These are phyloP conservation scores for Leucania comma DNA, from an alignment of 2,888 invertebrate species.

Conservation along the genomic window DNA sequence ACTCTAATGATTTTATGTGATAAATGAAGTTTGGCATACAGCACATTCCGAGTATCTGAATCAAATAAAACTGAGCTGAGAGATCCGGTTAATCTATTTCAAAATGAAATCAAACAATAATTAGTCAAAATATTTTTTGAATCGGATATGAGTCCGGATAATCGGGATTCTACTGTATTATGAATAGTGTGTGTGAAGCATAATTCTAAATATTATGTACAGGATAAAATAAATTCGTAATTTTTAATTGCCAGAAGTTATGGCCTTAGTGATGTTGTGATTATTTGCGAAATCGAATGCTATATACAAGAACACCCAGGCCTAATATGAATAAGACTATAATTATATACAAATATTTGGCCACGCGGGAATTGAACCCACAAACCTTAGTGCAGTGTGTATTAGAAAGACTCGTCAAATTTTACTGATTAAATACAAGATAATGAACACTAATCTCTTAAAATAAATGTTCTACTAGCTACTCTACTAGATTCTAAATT, in stretches of 20 bases:
- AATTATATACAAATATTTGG: conserved; percentile 9
- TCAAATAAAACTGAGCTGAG: too few species aligned
- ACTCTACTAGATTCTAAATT: conserved; percentile 16
- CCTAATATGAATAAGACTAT: too few species aligned
- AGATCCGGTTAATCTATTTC: too few species aligned
- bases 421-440: conserved; percentile 28
- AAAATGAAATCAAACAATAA: too few species aligned
- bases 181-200: conserved; percentile 7
- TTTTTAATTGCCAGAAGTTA: not conserved
- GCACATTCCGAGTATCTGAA: too few species aligned
- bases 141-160: too few species aligned
- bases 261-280: not conserved
- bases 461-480: conserved; percentile 32
- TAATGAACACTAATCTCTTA: conserved; percentile 30
- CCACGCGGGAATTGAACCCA: conserved; percentile 26
- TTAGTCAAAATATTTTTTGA: too few species aligned
- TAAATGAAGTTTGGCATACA: conserved; percentile 13
- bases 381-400: not conserved
- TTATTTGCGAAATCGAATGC: conserved; percentile 27
- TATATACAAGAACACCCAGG: conserved; percentile 25
- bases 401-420: conserved; percentile 1
- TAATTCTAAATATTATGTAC: conserved; percentile 18
- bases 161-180: not conserved
- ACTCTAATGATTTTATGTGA: not conserved
- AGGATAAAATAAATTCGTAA: conserved; percentile 14